Conservation (phyloP, 2,888 invertebrate species). For the Petrolisthes cinctipes region DNA sequence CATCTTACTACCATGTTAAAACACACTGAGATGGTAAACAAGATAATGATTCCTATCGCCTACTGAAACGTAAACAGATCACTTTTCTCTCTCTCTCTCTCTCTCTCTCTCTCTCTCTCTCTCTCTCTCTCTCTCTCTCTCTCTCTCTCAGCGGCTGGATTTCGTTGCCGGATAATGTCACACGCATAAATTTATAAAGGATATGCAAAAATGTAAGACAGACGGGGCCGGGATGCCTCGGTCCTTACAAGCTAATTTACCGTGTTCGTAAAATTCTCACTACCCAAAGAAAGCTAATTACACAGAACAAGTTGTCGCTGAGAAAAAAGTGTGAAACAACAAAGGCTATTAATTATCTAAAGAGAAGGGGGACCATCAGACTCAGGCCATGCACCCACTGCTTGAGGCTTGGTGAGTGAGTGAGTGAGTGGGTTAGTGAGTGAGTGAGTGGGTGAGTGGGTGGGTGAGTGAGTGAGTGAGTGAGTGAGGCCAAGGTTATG, state of each 20-base stretch:
- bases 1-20: too few relatives aligned
- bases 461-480: too few relatives aligned
- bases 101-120: neutral
- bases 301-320: neutral
- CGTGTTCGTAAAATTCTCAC: neutral
- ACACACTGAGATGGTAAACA: too few relatives aligned
- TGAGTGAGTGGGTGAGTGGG: too few relatives aligned
- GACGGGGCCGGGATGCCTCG: too few relatives aligned
- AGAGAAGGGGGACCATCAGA: neutral
- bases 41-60: too few relatives aligned
- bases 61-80: neutral
- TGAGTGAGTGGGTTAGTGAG: too few relatives aligned
- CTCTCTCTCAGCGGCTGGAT: neutral
- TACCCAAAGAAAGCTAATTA: neutral
- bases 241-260: neutral
- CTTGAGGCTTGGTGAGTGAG: too few relatives aligned
- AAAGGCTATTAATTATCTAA: neutral
- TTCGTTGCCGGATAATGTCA: neutral
- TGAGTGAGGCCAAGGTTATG: too few relatives aligned
- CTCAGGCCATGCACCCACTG: too few relatives aligned
- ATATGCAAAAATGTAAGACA: neutral
- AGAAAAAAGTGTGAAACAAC: neutral
- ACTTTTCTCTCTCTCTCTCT: neutral
- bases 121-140: constrained; percentile 5
- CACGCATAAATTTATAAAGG: neutral